phyloP scores from a whole-genome alignment of 2,888 invertebrate species.

The Archips crataeganus region DNA sequence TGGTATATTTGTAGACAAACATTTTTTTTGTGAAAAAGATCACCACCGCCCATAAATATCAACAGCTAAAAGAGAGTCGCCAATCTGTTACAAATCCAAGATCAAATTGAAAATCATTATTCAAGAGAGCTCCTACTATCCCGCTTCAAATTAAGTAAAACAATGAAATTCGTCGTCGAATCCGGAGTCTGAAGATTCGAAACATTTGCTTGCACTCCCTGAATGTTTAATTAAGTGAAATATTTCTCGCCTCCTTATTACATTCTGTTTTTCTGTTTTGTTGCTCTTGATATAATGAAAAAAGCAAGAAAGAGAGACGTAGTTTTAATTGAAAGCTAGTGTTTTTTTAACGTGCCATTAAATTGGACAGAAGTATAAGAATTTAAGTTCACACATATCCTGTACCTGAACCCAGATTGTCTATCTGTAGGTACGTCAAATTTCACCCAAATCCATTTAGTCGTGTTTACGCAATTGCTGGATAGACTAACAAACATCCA shows the following conservation, averaged over 20 bases:
- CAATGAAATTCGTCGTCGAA: neutral
- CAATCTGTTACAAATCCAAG: no score
- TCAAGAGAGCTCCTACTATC: neutral
- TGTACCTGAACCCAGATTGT: no score
- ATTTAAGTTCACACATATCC: no score
- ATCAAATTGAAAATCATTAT: neutral
- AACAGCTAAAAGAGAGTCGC: no score
- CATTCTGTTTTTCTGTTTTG: conserved; percentile 10
- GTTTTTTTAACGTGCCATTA: neutral
- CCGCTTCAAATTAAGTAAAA: neutral
- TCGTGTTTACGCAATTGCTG: no score
- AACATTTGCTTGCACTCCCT: conserved; percentile 25
- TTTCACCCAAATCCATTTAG: no score
- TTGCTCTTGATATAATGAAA: neutral
- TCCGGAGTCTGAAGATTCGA: neutral
- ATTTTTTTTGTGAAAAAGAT: no score
- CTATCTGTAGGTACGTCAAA: no score
- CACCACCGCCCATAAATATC: no score
- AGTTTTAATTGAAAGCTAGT: conserved; percentile 10
- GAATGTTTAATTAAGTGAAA: conserved; percentile 32
- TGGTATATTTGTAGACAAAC: neutral
- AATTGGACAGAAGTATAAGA: no score
- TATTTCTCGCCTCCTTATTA: conserved; percentile 23
- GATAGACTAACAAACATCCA: no score
- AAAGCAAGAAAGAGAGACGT: neutral